Evolutionary conservation across 2,797 vertebrate species (phyloP).

Genomic region (Dryobates pubescens): DNA sequence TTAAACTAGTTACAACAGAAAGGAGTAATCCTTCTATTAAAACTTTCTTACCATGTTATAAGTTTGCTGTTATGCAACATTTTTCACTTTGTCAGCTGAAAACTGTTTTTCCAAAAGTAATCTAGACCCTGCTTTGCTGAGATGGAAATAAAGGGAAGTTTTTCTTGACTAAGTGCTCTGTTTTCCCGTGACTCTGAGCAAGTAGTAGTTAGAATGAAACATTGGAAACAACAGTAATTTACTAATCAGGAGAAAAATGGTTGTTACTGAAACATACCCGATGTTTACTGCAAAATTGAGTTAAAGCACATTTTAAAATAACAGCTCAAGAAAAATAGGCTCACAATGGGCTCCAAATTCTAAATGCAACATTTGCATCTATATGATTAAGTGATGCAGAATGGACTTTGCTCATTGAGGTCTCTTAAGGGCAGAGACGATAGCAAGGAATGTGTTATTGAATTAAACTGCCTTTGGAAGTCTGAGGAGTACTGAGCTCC

Average conservation of each 20-base stretch:
- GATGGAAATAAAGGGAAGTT: constrained; percentile 63
- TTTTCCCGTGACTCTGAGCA: constrained; percentile 50
- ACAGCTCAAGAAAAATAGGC: constrained; percentile 28
- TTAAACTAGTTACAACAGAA: constrained; percentile 63
- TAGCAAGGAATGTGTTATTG: neutral
- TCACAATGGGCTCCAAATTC: constrained; percentile 8
- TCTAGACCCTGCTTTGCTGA: constrained; percentile 55
- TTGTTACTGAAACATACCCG: constrained; percentile 37
- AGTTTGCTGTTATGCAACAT: constrained; percentile 54
- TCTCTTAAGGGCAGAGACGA: constrained; percentile 6
- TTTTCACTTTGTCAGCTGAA: constrained; percentile 72
- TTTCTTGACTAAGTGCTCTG: constrained; percentile 65
- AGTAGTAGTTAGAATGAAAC: constrained; percentile 58
- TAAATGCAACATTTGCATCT: constrained; percentile 52
- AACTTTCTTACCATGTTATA: constrained; percentile 53
- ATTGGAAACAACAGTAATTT: constrained; percentile 60
- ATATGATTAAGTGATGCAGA: constrained; percentile 25
- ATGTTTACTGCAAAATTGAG: constrained; percentile 55
- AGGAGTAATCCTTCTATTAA: constrained; percentile 70
- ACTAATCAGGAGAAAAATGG: constrained; percentile 66
- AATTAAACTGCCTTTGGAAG: constrained; percentile 11
- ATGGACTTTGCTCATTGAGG: constrained; percentile 22
- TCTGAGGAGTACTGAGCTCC: constrained; percentile 1
- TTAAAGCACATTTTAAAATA: constrained; percentile 40
- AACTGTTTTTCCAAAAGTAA: constrained; percentile 64